Base-by-base conservation (phyloP, 2,113 vertebrate species). In the Microtus ochrogaster region DNA sequence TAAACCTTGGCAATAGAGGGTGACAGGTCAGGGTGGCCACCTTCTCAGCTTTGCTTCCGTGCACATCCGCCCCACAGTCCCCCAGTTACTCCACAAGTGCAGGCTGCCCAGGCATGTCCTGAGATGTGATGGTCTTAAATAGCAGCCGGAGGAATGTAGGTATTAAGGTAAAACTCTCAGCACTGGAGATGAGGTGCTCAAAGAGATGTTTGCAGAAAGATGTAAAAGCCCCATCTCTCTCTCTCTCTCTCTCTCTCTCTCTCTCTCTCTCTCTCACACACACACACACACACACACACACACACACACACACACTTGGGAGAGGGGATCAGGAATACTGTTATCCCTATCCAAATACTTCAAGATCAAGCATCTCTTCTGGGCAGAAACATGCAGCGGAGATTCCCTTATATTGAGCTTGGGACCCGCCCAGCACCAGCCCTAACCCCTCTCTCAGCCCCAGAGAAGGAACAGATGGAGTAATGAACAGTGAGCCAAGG, bases 61-160 rank as follows among this genome's bases (percentile, higher is more conserved):
- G 28, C n/a, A 28, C 65, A 73, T 63, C 82, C 4, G 0, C 77
- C 58, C 58, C 70, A 24, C 89, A 89, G 92, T 93, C 91, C 94
- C 94, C 94, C 0, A 22, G 97, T 78, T 83, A 87, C 78, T 83
- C 77, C 44, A 22, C 94, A 97, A 92, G 55, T n/a, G 17, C 17
- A 76, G 76, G 91, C 96, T 91, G 91, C 91, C 92, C 82, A 94
- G 95, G 93, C 86, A 41, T 89, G 97, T 95, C 96, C 93, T 44
- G 95, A 98, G 82, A 94, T 91, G 86, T 44, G 89, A 95, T 52
- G 89, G 73, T 86, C 91, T 97, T 94, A 79, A 93, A 92, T n/a
- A 94, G 94, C 78, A 97, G 78, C 85, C 78, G 73, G 78, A 84
- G 78, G 96, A 94, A 97, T 95, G 79, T 87, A 82, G 83, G n/a